Base-by-base conservation (phyloP, 1,140 invertebrate species). In the Doryteuthis pealeii region DNA sequence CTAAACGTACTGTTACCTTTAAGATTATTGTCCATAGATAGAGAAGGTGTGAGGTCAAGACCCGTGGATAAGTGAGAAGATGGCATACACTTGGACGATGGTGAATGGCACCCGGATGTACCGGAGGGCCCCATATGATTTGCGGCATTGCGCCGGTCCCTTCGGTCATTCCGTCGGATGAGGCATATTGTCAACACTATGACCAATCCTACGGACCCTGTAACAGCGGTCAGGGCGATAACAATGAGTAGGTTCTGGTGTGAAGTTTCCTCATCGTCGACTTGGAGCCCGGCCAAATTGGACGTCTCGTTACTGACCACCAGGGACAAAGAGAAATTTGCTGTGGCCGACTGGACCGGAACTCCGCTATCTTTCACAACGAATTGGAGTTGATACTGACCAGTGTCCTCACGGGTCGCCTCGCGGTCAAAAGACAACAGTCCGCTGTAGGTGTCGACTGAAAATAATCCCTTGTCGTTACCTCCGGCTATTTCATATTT, bases 401-500 rank as follows among this genome's bases (percentile, higher is more conserved):
- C 54, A 6, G 18, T 58, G 18, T 58, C 54, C 0, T 58, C 54
- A 2, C 54, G 1, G 54, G 18, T 58, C 0, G 54, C 54, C 5
- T 58, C 54, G 18, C 54, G 54, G 54, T 22, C 54, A 5, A 58
- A 58, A n/a, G 54, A 58, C 22, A 58, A 28, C 54, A 28, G 26
- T 28, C 54, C 54, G 5, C 26, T n/a, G 22, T n/a, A 58, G 54
- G 54, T 83, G 87, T 97, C 94, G 58, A 98, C 92, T 82, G 90
- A 91, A 68, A 98, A 91, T 14, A 94, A 94, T 75, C 95, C 92
- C 0, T 93, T 94, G 22, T 95, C 90, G 84, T 97, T 96, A 15
- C 95, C 96, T 12, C 95, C 95, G n/a, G 94, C 95, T 79, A 98
- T 94, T 18, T 91, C 91, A 84, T 94, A 99, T n/a, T 74, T 72